Percentiles rank a stretch among this genome's conserved stretches.
phyloP scores from a whole-genome alignment of 2,113 vertebrate species.

The Zonotrichia leucophrys region DNA sequence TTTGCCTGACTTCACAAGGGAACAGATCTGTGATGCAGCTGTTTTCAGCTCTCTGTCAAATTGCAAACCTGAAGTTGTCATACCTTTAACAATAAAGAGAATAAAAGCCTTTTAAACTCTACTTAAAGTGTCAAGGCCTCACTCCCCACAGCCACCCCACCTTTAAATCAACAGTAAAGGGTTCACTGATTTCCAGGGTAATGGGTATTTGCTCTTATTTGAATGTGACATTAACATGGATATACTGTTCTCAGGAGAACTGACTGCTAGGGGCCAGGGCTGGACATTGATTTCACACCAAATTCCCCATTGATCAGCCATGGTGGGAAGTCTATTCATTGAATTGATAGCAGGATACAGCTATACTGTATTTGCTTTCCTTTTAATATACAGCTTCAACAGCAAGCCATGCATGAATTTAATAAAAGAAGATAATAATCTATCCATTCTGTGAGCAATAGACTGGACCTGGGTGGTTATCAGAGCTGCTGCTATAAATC shows the following conservation, averaged over 20 bases:
- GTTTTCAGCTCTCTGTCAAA: slow-evolving; percentile 23
- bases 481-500: slow-evolving; percentile 56
- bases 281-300: slow-evolving; percentile 60
- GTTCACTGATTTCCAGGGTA: slow-evolving; percentile 47
- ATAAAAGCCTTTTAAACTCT: slow-evolving; percentile 54
- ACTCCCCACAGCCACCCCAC: not conserved
- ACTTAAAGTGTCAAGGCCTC: slow-evolving; percentile 34
- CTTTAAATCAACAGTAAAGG: slow-evolving; percentile 60
- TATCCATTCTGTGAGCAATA: slow-evolving; percentile 32
- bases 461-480: slow-evolving; percentile 46
- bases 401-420: slow-evolving; percentile 59
- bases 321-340: slow-evolving; percentile 43
- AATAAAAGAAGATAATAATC: slow-evolving; percentile 70
- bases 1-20: slow-evolving; percentile 25
- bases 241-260: slow-evolving; percentile 57
- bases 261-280: not conserved
- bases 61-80: not conserved
- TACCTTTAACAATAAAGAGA: slow-evolving; percentile 42
- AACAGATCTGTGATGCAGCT: not conserved
- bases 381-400: slow-evolving; percentile 57
- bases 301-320: slow-evolving; percentile 46
- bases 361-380: slow-evolving; percentile 56
- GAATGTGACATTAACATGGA: slow-evolving; percentile 67
- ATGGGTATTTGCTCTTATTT: slow-evolving; percentile 53
- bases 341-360: slow-evolving; percentile 47